Conservation (phyloP, 2,113 vertebrate species). For the Halcyon malimbica region DNA sequence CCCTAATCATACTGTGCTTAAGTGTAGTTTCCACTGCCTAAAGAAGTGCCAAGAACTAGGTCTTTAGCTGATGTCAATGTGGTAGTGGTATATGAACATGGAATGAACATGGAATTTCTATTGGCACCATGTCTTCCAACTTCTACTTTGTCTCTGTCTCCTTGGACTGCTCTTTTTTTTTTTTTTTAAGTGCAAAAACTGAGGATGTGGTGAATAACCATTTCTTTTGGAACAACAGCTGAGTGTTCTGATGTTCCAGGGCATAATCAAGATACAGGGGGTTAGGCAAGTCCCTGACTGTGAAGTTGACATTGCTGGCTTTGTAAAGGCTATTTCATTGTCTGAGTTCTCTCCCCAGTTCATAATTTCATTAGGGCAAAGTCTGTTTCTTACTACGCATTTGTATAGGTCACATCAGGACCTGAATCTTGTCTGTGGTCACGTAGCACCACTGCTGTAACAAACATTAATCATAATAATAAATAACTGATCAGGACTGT, state of each 20-base stretch:
- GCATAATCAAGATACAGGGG: no score
- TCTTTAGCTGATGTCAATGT: neutral
- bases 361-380: slow-evolving; percentile 15
- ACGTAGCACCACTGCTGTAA: neutral
- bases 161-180: neutral
- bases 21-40: neutral
- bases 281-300: neutral
- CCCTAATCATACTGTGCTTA: fast-evolving
- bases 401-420: neutral
- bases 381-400: neutral
- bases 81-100: no score
- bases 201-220: neutral
- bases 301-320: neutral
- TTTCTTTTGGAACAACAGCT: neutral
- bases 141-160: neutral
- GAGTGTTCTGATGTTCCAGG: neutral
- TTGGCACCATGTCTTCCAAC: neutral
- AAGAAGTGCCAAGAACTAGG: neutral
- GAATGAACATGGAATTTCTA: neutral
- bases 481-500: neutral
- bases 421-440: slow-evolving; percentile 3
- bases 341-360: neutral
- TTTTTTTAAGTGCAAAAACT: neutral
- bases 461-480: neutral
- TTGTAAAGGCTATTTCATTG: neutral